Percentiles rank a stretch among this genome's conserved stretches.
Evolutionary conservation across 2,113 vertebrate species (phyloP).

Genomic region (Mastomys natalensis): DNA sequence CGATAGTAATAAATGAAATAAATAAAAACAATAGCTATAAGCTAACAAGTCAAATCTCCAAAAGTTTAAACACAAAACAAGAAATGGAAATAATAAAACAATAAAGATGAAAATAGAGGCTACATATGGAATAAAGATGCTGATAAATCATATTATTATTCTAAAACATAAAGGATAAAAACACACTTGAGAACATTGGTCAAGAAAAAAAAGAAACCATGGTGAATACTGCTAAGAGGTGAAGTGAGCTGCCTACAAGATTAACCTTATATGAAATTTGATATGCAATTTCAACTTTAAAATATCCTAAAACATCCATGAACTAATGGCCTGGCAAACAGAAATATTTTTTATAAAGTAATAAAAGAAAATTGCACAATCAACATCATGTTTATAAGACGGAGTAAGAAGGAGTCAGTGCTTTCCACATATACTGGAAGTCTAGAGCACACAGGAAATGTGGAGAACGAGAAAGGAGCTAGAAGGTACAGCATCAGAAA

Average conservation of each 20-base stretch:
- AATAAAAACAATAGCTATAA: not conserved
- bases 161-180: not conserved
- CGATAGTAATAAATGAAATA: not conserved
- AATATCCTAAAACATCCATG: not conserved
- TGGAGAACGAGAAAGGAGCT: too few relatives aligned
- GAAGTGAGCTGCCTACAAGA: not conserved
- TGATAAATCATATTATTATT: not conserved
- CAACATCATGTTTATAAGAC: not conserved
- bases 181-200: too few relatives aligned
- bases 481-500: too few relatives aligned
- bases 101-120: not conserved
- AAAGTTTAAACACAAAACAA: not conserved
- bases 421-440: not conserved
- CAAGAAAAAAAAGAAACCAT: not conserved
- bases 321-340: not conserved
- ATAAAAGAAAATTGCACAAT: not conserved
- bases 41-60: not conserved
- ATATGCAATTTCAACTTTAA: not conserved
- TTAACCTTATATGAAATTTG: not conserved
- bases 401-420: not conserved
- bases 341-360: not conserved
- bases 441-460: not conserved
- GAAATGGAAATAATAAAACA: not conserved
- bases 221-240: not conserved
- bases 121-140: not conserved